These are phyloP conservation scores for Spodoptera littoralis DNA, from an alignment of 2,888 invertebrate species.

Conservation along the genomic window DNA sequence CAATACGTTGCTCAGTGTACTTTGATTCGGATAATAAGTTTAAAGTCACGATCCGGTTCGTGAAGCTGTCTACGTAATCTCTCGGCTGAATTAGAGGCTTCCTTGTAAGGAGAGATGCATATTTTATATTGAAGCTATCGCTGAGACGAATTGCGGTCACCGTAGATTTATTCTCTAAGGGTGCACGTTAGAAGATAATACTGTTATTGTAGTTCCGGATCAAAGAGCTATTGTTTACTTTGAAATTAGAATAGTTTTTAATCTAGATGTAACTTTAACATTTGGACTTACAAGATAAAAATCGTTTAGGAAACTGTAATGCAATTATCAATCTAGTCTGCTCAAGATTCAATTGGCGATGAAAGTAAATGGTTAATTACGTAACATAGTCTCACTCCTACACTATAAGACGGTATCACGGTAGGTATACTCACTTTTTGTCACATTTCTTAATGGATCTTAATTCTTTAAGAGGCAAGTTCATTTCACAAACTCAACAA, in stretches of 20 bases:
- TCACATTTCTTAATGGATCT: no score
- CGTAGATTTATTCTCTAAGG: constrained; percentile 65
- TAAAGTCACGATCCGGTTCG: constrained; percentile 83
- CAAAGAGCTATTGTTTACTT: constrained; percentile 22
- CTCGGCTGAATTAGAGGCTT: constrained; percentile 78
- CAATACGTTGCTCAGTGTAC: constrained; percentile 79
- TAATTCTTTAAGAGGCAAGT: no score
- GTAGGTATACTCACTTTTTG: no score
- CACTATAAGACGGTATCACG: no score
- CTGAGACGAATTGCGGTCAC: constrained; percentile 66
- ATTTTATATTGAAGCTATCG: constrained; percentile 72
- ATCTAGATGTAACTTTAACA: background rate
- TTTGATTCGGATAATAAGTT: constrained; percentile 86
- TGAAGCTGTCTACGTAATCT: constrained; percentile 82
- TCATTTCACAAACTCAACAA: no score
- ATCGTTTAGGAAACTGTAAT: no score
- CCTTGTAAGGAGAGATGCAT: constrained; percentile 80
- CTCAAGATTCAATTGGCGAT: no score
- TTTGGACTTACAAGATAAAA: background rate
- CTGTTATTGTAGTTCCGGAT: constrained; percentile 47
- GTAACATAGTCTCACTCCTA: no score
- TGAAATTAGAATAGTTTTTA: background rate
- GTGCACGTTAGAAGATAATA: constrained; percentile 26
- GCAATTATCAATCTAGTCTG: no score
- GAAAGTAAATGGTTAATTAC: no score